Evolutionary conservation across 2,797 vertebrate genomes (phyloP).

Genomic region (Sebastes diaconus): DNA sequence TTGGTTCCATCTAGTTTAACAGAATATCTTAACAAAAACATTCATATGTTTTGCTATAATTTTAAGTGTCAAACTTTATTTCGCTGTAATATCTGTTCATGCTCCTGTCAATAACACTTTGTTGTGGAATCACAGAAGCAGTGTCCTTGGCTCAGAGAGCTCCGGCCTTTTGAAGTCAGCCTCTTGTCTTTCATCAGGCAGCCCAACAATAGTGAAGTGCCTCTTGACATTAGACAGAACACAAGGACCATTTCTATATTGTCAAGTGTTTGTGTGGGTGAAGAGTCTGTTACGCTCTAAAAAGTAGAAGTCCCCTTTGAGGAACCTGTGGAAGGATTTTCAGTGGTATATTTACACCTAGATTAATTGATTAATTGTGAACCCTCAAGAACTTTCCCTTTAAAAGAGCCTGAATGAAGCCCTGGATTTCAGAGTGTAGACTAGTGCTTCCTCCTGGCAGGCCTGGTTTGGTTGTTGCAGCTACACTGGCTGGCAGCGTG

Average conservation of each 20-base stretch:
- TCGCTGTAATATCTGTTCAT: neutral
- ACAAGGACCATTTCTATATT: conserved; percentile 7
- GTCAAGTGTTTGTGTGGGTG: conserved; percentile 44
- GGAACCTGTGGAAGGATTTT: neutral
- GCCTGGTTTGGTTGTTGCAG: neutral
- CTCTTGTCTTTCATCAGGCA: conserved; percentile 38
- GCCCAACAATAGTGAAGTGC: conserved; percentile 20
- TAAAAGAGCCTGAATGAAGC: too few relatives aligned
- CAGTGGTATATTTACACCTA: neutral
- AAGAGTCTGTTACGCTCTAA: conserved; percentile 8
- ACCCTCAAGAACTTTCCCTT: too few relatives aligned
- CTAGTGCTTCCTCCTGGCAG: neutral
- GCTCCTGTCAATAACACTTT: neutral
- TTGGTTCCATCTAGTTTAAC: neutral
- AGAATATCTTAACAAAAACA: neutral
- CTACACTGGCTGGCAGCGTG: neutral
- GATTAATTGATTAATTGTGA: neutral
- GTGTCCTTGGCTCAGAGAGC: conserved; percentile 22
- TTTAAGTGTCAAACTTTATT: neutral
- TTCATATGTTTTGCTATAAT: neutral
- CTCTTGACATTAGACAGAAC: conserved; percentile 47
- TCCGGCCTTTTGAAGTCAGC: conserved; percentile 33
- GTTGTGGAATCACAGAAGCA: neutral
- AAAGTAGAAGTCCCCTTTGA: conserved; percentile 2
- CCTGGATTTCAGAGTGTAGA: too few relatives aligned